phyloP scores from a whole-genome alignment of 2,797 vertebrate species.

The Notamacropus eugenii region DNA sequence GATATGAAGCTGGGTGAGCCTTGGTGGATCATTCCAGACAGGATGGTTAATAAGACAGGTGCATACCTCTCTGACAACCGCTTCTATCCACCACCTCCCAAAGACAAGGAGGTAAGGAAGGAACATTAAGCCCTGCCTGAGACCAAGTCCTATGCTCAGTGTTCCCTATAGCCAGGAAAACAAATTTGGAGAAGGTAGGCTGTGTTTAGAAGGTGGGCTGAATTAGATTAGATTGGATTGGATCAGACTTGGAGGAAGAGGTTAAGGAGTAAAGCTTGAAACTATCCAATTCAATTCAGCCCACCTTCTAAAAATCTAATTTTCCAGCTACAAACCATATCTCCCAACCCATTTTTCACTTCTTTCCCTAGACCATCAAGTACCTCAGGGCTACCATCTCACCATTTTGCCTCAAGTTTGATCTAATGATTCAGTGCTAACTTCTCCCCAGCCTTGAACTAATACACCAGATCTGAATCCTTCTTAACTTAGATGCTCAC shows the following conservation, averaged over 20 bases:
- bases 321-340: neutral
- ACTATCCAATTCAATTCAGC: neutral
- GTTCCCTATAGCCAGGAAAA: neutral
- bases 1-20: constrained; percentile 88
- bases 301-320: neutral
- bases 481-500: neutral
- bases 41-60: constrained; percentile 95
- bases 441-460: neutral
- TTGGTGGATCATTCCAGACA: constrained; percentile 95
- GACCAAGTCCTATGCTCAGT: neutral
- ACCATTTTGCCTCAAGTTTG: neutral
- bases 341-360: neutral
- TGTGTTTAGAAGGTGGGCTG: neutral
- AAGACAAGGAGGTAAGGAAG: constrained; percentile 92
- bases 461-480: neutral
- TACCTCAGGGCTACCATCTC: neutral
- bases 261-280: neutral
- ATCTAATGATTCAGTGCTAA: neutral
- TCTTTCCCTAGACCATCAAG: neutral
- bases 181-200: neutral
- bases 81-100: constrained; percentile 91
- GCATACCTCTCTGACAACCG: constrained; percentile 95
- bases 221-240: neutral
- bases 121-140: neutral
- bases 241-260: neutral